Percentiles rank a stretch among this genome's conserved stretches.
Conservation (phyloP, 1,140 invertebrate genomes). For the Aphaenogaster ashmeadi region DNA sequence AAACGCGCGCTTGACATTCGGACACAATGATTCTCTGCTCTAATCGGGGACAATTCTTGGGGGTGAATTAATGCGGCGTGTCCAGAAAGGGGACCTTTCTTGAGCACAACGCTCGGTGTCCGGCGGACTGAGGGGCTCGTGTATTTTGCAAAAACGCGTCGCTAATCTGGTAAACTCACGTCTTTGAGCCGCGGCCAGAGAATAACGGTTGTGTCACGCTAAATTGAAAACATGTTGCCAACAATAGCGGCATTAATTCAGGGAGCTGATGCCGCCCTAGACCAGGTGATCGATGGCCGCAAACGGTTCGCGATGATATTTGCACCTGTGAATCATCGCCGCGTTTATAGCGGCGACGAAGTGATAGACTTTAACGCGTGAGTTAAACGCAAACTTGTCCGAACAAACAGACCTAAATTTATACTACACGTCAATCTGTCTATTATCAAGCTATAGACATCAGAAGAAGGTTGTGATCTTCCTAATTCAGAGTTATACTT, state of each 20-base stretch:
- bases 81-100: neutral
- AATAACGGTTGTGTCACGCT: conserved; percentile 23
- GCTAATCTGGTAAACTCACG: conserved; percentile 23
- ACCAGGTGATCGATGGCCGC: neutral
- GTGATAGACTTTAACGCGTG: neutral
- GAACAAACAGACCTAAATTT: neutral
- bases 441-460: neutral
- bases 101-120: conserved; percentile 2
- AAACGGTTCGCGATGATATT: conserved; percentile 8
- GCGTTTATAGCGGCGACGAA: neutral
- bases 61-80: conserved; percentile 14
- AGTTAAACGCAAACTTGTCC: neutral
- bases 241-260: conserved; percentile 38
- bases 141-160: conserved; percentile 20
- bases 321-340: conserved; percentile 39
- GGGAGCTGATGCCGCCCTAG: neutral
- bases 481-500: neutral
- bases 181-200: conserved; percentile 61
- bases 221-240: conserved; percentile 45
- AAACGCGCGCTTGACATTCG: neutral
- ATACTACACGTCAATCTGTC: neutral
- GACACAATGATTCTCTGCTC: neutral
- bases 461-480: neutral
- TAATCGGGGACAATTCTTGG: conserved; percentile 16
- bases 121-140: neutral